A percentile compares a stretch with the other conserved stretches of the same genome.
Conservation (phyloP, 2,888 invertebrate genomes). For the Tinea semifulvella region DNA sequence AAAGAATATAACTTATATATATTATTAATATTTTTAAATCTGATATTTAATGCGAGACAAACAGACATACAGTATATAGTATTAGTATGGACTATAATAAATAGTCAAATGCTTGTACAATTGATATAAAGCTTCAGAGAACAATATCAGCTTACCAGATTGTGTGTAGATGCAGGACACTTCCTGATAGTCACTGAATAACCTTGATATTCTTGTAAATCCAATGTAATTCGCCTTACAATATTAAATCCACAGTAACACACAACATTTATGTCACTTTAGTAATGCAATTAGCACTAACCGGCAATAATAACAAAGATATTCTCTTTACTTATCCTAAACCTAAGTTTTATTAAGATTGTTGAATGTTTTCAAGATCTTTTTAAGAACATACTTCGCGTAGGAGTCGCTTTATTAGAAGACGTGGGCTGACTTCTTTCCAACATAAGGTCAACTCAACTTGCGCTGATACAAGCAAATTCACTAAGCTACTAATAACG, state of each 20-base stretch:
- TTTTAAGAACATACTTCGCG: slow-evolving; percentile 22
- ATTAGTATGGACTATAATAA: too few species aligned
- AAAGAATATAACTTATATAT: too few species aligned
- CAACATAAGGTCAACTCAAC: slow-evolving; percentile 43
- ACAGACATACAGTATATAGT: too few species aligned
- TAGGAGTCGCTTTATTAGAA: slow-evolving; percentile 54
- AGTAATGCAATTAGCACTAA: slow-evolving; percentile 1
- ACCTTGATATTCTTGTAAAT: not conserved
- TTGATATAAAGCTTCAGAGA: too few species aligned
- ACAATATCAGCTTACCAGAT: not conserved
- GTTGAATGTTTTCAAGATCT: not conserved
- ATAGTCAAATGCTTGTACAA: too few species aligned
- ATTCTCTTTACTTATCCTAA: not conserved
- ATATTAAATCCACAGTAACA: not conserved
- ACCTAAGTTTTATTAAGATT: not conserved
- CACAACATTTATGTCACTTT: slow-evolving; percentile 1
- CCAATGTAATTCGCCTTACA: not conserved
- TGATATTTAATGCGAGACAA: too few species aligned
- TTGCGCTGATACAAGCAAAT: slow-evolving; percentile 29
- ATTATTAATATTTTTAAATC: too few species aligned
- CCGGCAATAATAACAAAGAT: not conserved
- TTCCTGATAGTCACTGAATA: not conserved
- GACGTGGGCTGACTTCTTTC: slow-evolving; percentile 52
- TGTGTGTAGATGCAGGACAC: not conserved
- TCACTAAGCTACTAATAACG: slow-evolving; percentile 24